A percentile compares a stretch with the other conserved stretches of the same genome.
Evolutionary conservation across 2,888 invertebrate species (phyloP).

Genomic region (Xanthorhoe spadicearia): DNA sequence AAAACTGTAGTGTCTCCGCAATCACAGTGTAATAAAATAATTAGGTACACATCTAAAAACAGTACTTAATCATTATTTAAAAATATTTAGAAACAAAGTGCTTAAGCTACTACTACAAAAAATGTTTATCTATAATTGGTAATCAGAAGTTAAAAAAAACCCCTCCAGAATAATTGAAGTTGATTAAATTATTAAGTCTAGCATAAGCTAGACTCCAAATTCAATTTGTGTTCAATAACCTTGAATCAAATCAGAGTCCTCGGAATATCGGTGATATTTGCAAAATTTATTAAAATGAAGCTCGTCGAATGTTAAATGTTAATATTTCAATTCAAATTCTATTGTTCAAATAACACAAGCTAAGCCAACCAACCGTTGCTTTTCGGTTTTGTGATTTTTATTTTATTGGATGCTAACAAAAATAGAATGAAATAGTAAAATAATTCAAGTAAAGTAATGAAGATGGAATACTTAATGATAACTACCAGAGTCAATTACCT

Average conservation of each 20-base stretch:
- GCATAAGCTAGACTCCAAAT: not conserved
- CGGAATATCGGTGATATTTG: slow-evolving; percentile 32
- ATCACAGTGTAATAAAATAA: too few relatives aligned
- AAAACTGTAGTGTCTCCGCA: too few relatives aligned
- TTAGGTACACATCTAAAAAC: too few relatives aligned
- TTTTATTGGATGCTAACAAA: not conserved
- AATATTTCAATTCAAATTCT: slow-evolving; percentile 16
- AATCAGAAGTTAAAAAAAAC: too few relatives aligned
- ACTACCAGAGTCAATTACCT: too few relatives aligned
- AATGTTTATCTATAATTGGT: too few relatives aligned
- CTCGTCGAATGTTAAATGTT: slow-evolving; percentile 24
- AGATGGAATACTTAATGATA: too few relatives aligned
- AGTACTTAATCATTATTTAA: too few relatives aligned
- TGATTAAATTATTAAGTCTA: not conserved
- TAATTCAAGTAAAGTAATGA: not conserved
- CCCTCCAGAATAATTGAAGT: too few relatives aligned
- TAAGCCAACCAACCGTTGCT: slow-evolving; percentile 6
- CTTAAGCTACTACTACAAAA: too few relatives aligned
- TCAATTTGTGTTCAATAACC: slow-evolving; percentile 7
- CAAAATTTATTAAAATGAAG: slow-evolving; percentile 28
- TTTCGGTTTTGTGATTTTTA: slow-evolving; percentile 8
- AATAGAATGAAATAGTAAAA: not conserved
- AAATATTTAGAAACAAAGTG: too few relatives aligned
- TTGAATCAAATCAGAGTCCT: slow-evolving; percentile 16
- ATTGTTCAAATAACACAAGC: slow-evolving; percentile 19